A percentile compares a stretch with the other conserved stretches of the same genome.
These are phyloP conservation scores for Columbina picui DNA, from an alignment of 2,113 vertebrate species.

Conservation along the genomic window DNA sequence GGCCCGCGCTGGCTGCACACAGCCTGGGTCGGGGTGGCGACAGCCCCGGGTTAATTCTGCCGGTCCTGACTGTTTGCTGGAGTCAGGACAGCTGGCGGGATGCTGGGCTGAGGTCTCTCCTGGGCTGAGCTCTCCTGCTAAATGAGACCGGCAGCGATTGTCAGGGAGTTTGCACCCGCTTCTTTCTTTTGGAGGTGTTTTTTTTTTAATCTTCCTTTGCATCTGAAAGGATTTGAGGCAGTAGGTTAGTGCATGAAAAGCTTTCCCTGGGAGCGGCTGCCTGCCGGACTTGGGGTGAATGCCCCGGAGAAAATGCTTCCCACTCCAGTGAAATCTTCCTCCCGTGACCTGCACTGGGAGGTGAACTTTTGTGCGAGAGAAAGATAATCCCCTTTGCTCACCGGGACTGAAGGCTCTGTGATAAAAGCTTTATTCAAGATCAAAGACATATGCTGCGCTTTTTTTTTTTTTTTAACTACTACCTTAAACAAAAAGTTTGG, in stretches of 20 bases:
- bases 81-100: background rate
- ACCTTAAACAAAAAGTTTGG: slow-evolving; percentile 32
- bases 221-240: background rate
- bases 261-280: slow-evolving; percentile 10
- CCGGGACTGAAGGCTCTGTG: slow-evolving; percentile 39
- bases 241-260: slow-evolving; percentile 30
- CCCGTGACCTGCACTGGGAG: slow-evolving; percentile 39
- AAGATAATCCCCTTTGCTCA: slow-evolving; percentile 63
- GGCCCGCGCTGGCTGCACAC: background rate
- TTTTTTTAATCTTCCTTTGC: background rate
- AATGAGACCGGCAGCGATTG: background rate
- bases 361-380: slow-evolving; percentile 56
- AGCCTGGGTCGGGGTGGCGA: background rate
- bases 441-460: slow-evolving; percentile 1
- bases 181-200: background rate
- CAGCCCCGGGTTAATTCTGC: background rate
- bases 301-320: slow-evolving; percentile 7
- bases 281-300: background rate
- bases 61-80: background rate
- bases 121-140: background rate
- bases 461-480: background rate
- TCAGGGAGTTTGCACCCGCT: background rate
- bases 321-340: slow-evolving; percentile 42
- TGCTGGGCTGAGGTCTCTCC: background rate
- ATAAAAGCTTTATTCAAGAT: slow-evolving; percentile 67